Base-by-base conservation (phyloP, 2,888 invertebrate genomes). In the Anthophora plumipes region DNA sequence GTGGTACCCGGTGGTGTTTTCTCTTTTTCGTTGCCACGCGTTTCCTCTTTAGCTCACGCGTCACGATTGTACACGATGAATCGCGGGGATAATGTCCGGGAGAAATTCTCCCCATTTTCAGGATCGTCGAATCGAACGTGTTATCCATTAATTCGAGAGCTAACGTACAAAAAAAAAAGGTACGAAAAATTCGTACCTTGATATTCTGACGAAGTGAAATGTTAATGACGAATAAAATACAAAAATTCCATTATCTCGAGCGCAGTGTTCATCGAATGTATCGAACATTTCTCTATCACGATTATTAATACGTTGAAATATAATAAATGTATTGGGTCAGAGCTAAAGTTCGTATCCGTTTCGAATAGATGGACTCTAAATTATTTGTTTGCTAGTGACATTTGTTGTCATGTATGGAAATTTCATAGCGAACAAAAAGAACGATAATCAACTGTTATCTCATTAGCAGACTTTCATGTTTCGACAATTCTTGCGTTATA, bases 21-120 rank as follows among this genome's bases (percentile, higher is more conserved):
- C 80, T 72, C 78, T 77, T 82, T 85, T 79, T 83, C 79, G 80
- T 72, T 67, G 54, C 77, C 69, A 54, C 73, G 79, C 72, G 72
- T 80, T 82, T 72, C 66, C 84, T 71, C 69, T 84, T 78, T 82
- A 77, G 61, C 69, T 60, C 46, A 17, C 74, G 54, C 64, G 50
- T 37, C 59, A 57, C 76, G 77, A 83, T 84, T 74, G 64, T 52
- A 52, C 31, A 57, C 76, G 75, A 59, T 55, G 70, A 76, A 73
- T 73, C 22, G 54, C 11, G 11, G n/a, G 37, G 41, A 46, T 68
- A 61, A 75, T 69, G 59, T 43, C 52, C 54, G 54, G 50, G 46
- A 73, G 52, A 73, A 82, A 72, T 70, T 64, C 46, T 77, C 50
- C 67, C 77, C 63, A 66, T 77, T 77, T 79, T 70, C 78, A 41